Conservation (phyloP, 2,113 vertebrate species). For the Notothenia rossii region DNA sequence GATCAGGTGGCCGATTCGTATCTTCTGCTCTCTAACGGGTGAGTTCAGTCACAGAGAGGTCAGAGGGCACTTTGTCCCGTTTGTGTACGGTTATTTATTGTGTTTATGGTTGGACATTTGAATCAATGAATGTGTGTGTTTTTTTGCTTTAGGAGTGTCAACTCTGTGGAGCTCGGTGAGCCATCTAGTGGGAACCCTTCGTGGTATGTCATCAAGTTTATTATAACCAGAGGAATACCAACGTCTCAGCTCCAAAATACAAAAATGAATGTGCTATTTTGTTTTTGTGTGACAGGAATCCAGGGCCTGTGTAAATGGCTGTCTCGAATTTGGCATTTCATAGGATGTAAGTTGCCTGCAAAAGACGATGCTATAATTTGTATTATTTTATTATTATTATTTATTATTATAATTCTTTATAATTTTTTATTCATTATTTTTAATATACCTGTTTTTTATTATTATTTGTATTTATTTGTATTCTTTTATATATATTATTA, state of each 20-base stretch:
- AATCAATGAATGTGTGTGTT: background rate
- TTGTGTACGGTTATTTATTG: background rate
- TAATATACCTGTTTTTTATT: too few species aligned
- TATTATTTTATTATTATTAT: too few species aligned
- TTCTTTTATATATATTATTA: too few species aligned
- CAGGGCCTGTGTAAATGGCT: conserved; percentile 66
- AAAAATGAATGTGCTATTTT: background rate
- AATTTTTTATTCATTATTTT: too few species aligned
- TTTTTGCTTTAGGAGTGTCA: conserved; percentile 65
- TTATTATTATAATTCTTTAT: too few species aligned
- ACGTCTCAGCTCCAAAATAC: too few species aligned
- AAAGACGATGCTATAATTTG: too few species aligned
- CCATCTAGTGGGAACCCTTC: conserved; percentile 72
- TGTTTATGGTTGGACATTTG: background rate
- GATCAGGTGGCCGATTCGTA: conserved; percentile 76
- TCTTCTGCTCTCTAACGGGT: conserved; percentile 81
- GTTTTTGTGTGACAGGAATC: conserved; percentile 61
- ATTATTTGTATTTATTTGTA: too few species aligned
- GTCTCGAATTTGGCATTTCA: conserved; percentile 60
- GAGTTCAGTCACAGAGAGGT: conserved; percentile 30
- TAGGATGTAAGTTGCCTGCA: conserved; percentile 59
- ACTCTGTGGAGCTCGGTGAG: conserved; percentile 77
- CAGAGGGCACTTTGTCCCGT: background rate
- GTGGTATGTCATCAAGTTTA: conserved; percentile 51
- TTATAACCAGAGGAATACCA: background rate